Evolutionary conservation across 37 sponge, comb jelly and placozoan species (phyloP).

Genomic region (Ianthella basta): DNA sequence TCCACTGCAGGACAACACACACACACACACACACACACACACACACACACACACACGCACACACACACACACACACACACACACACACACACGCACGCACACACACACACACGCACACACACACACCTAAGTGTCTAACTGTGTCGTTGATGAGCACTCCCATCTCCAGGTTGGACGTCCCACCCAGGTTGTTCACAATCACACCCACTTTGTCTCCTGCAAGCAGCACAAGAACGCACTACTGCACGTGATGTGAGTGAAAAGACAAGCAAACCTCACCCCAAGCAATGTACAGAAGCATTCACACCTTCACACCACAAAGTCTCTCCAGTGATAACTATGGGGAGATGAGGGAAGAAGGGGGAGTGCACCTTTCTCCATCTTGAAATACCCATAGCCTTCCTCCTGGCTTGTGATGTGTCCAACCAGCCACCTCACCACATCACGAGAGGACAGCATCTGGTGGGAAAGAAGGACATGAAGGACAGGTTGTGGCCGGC

Average conservation of each 20-base stretch:
- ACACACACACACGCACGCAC: no score
- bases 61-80: no score
- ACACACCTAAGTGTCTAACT: conserved; percentile 78
- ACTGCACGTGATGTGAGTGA: neutral
- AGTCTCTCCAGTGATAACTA: no score
- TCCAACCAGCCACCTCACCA: conserved; percentile 63
- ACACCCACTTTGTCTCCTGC: conserved; percentile 77
- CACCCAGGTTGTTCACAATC: conserved; percentile 95
- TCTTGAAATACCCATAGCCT: conserved; percentile 68
- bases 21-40: no score
- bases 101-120: no score
- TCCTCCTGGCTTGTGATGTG: conserved; percentile 65
- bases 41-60: no score
- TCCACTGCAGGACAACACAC: no score
- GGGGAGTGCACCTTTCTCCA: conserved; percentile 33
- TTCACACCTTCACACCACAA: no score
- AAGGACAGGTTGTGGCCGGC: neutral
- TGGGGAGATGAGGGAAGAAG: neutral
- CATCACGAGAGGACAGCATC: conserved; percentile 69
- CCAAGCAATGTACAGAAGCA: no score
- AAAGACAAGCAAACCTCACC: no score
- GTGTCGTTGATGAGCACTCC: conserved; percentile 75
- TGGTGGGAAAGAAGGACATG: neutral
- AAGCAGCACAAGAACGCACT: neutral
- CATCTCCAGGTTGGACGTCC: conserved; percentile 94